Evolutionary conservation across 2,888 invertebrate genomes (phyloP), one percentile per base, ranked within the genome.

Genomic region (Ditula angustiorana): DNA sequence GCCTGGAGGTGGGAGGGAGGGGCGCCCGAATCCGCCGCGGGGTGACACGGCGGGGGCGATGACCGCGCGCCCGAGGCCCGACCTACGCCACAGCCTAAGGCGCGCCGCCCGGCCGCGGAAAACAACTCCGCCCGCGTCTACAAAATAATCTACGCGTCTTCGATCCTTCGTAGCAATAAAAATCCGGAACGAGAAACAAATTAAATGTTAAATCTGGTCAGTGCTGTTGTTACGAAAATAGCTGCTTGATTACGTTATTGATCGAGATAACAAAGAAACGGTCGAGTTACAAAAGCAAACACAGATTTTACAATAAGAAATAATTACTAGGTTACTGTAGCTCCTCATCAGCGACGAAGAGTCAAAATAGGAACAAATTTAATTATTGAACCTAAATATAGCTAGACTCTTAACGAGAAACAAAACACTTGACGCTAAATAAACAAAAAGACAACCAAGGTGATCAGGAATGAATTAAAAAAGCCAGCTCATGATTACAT

Each of bases 41-140:
- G 91, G 92, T 91, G 92, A 92, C 92, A 89, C 91, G 90, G 92
- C 79, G 76, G 84, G 92, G 87, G 74, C 90, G 75, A 83, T 88
- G 91, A 91, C 90, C 83, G 81, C 82, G 72, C 87, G 85, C 85
- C 86, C 66, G 66, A 35, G 21, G 62, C 67, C 35, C 89, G 90
- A 91, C 91, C 90, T 91, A 90, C 87, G 84, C 82, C 82, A 86
- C 86, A 78, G 78, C 81, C 72, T 78, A 73, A 71, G 78, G 73
- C 74, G 70, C 74, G 68, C 74, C 70, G 77, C 74, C 77, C 74
- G 74, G 41, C 61, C 53, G 35, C 61, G 63, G 68, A 67, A 67
- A 67, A 66, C 66, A 64, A 49, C 53, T 47, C 37, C 46, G 50
- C 52, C 49, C 13, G 19, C 57, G 57, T 58, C 63, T 63, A 63